Evolutionary conservation across 2,888 invertebrate species (phyloP).

Genomic region (Erannis defoliaria): DNA sequence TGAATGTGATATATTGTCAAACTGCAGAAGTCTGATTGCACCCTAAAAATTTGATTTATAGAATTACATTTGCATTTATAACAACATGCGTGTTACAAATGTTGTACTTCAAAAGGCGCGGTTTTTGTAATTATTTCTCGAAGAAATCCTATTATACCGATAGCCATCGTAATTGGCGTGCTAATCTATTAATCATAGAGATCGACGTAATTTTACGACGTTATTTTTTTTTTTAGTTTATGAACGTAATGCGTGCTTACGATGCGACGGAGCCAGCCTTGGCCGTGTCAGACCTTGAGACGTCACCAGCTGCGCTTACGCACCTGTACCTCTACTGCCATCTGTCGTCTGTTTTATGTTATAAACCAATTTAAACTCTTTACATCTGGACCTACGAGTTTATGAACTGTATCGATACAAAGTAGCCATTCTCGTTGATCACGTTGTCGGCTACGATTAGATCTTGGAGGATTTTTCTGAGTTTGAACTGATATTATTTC

Average conservation of each 20-base stretch:
- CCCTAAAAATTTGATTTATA: not conserved
- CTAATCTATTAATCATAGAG: constrained; percentile 39
- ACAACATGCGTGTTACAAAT: not conserved
- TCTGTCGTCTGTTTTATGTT: constrained; percentile 26
- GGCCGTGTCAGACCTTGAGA: constrained; percentile 63
- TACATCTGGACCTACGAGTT: not conserved
- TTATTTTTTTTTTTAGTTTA: too few relatives aligned
- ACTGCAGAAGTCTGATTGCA: not conserved
- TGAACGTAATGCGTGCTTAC: constrained; percentile 21
- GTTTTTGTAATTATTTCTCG: constrained; percentile 9
- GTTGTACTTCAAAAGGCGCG: not conserved
- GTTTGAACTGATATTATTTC: too few relatives aligned
- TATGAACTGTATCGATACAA: too few relatives aligned
- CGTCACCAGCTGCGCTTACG: constrained; percentile 48
- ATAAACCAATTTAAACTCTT: not conserved
- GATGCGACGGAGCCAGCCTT: constrained; percentile 53
- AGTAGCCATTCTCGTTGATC: too few relatives aligned
- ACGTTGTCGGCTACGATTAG: too few relatives aligned
- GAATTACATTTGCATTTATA: too few relatives aligned
- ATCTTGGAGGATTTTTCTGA: too few relatives aligned
- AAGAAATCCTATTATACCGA: constrained; percentile 25
- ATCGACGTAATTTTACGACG: constrained; percentile 40
- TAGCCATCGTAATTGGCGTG: constrained; percentile 36
- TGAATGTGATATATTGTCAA: not conserved
- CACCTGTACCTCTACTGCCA: constrained; percentile 50